Base-by-base conservation (phyloP, 2,888 invertebrate genomes). In the Mimumesa dahlbomi region DNA sequence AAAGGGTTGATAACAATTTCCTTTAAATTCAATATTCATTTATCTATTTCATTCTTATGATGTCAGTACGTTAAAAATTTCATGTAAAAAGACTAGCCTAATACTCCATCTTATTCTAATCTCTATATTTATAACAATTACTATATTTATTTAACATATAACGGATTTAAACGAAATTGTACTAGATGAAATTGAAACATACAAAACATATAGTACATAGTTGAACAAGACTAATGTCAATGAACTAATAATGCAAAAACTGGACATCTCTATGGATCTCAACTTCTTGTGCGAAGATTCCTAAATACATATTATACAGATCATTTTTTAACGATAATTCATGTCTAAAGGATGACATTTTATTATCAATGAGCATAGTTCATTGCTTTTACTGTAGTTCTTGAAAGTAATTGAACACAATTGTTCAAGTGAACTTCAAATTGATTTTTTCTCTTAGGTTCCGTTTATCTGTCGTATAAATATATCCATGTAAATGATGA, bases 51-150 rank as follows among this genome's bases (percentile, higher is more conserved):
- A 38, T 18, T 45, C 29, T 53, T 34, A 52, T 40, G 9, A 16
- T 11, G 48, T 63, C 5, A 29, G n/a, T 50, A 38, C 63, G 46
- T 56, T 73, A 66, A 66, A n/a, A 58, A 68, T 72, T 70, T 64
- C 59, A 70, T 73, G 79, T 82, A 79, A 82, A 84, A 84, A 81
- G 72, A 71, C 61, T 75, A 76, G 53, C 46, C 79, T 82, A 82
- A 38, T 62, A 73, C 64, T 78, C 42, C 59, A 72, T 61, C 42
- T 68, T 73, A 66, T 42, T 46, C 59, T 71, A 71, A 56, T 11
- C 42, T 64, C 34, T 25, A 65, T 61, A 50, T 56, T 36, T 34
- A 43, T 54, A 50, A 65, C 36, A 42, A 29, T 57, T 61, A 67
- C 31, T 56, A 59, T 62, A 42, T 50, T 46, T 25, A 31, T 38